Evolutionary conservation across 2,888 invertebrate genomes (phyloP).

Genomic region (Deilephila elpenor): DNA sequence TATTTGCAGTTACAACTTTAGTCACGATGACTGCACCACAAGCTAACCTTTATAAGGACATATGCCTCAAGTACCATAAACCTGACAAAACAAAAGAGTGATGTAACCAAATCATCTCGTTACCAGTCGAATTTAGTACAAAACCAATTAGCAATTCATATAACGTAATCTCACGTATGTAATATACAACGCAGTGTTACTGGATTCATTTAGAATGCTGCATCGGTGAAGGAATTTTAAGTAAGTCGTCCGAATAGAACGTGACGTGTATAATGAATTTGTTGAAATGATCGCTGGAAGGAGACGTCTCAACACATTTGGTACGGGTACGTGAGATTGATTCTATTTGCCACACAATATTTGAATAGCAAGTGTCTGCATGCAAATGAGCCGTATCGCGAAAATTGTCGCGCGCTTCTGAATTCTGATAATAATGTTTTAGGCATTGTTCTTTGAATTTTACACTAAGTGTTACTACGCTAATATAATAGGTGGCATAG

Average conservation of each 20-base stretch:
- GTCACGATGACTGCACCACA: background rate
- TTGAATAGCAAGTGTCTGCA: slow-evolving; percentile 22
- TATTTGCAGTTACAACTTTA: background rate
- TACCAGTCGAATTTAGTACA: slow-evolving; percentile 4
- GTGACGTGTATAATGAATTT: slow-evolving; percentile 65
- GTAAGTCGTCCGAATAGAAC: slow-evolving; percentile 66
- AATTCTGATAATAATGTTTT: slow-evolving; percentile 1
- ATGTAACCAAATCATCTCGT: slow-evolving; percentile 14
- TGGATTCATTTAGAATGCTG: slow-evolving; percentile 77
- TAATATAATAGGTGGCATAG: background rate
- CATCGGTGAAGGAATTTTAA: slow-evolving; percentile 74
- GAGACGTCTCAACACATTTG: slow-evolving; percentile 28
- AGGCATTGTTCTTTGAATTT: background rate
- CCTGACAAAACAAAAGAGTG: background rate
- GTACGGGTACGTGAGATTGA: slow-evolving; percentile 28
- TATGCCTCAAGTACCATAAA: no score
- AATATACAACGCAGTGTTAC: slow-evolving; percentile 57
- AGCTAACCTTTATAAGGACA: no score
- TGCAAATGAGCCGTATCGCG: background rate
- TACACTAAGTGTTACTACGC: background rate
- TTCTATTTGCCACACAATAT: slow-evolving; percentile 21
- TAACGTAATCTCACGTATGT: slow-evolving; percentile 51
- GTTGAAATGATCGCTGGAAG: slow-evolving; percentile 35
- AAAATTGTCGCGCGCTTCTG: background rate
- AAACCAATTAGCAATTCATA: slow-evolving; percentile 43